A percentile compares a stretch with the other conserved stretches of the same genome.
Conservation (phyloP, 2,888 invertebrate species). For the Eristalis arbustorum region DNA sequence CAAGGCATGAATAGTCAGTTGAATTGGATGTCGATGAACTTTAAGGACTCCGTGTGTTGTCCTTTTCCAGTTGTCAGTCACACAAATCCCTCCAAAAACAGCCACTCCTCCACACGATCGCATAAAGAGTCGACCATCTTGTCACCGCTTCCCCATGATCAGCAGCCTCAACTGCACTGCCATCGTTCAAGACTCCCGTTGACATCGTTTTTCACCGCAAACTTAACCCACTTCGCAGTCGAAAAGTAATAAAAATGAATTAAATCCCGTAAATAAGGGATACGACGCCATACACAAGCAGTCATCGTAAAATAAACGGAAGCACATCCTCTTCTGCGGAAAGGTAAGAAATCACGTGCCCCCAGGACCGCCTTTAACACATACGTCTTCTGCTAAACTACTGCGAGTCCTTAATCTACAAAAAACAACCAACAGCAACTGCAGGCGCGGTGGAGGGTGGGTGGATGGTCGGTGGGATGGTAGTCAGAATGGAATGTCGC, state of each 20-base stretch:
- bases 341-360: slow-evolving; percentile 68
- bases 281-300: slow-evolving; percentile 6
- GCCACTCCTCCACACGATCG: neutral
- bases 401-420: slow-evolving; percentile 53
- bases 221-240: slow-evolving; percentile 36
- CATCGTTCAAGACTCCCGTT: neutral
- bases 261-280: slow-evolving; percentile 35
- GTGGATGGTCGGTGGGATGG: too few relatives aligned
- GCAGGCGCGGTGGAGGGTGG: too few relatives aligned
- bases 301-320: slow-evolving; percentile 32
- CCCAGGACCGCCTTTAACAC: slow-evolving; percentile 57
- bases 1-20: neutral
- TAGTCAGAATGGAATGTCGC: slow-evolving; percentile 29
- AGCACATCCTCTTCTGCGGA: slow-evolving; percentile 13
- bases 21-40: neutral
- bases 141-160: neutral
- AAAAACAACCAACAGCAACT: neutral
- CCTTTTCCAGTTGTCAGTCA: too few relatives aligned
- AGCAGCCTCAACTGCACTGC: neutral
- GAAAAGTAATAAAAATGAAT: slow-evolving; percentile 24
- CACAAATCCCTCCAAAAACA: neutral
- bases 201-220: neutral
- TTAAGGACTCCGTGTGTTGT: neutral
- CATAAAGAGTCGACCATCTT: neutral
- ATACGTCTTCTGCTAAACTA: slow-evolving; percentile 51